Evolutionary conservation across 2,888 invertebrate species (phyloP).

Genomic region (Cryptus viduatorius): DNA sequence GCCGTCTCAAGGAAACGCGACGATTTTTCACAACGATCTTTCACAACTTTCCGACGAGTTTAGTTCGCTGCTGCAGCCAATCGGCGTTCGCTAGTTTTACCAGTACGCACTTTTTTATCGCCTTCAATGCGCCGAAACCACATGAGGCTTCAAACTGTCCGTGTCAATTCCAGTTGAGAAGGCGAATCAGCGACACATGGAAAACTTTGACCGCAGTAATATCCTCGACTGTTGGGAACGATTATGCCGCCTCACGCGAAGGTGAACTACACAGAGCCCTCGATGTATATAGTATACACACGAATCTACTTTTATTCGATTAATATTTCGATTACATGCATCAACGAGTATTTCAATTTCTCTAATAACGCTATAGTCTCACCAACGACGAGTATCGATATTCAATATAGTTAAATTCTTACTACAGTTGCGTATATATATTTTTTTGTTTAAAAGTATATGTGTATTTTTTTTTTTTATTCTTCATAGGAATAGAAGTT

Average conservation of each 20-base stretch:
- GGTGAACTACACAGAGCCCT: slow-evolving; percentile 30
- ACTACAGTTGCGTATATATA: neutral
- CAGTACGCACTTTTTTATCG: neutral
- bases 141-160: slow-evolving; percentile 1
- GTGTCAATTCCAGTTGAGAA: neutral
- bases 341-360: slow-evolving; percentile 33
- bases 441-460: neutral
- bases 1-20: neutral
- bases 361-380: slow-evolving; percentile 44
- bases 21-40: neutral
- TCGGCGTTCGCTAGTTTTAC: neutral
- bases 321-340: slow-evolving; percentile 56
- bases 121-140: neutral
- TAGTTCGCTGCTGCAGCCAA: neutral
- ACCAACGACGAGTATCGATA: slow-evolving; percentile 3
- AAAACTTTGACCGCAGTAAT: slow-evolving; percentile 30
- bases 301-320: slow-evolving; percentile 49
- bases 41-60: slow-evolving; percentile 17
- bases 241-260: slow-evolving; percentile 16
- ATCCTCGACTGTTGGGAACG: neutral
- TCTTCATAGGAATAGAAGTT: slow-evolving; percentile 1
- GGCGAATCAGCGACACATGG: neutral
- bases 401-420: neutral
- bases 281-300: slow-evolving; percentile 22
- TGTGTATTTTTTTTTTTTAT: neutral